Conservation (phyloP, 2,888 invertebrate genomes). For the Phalera bucephala region DNA sequence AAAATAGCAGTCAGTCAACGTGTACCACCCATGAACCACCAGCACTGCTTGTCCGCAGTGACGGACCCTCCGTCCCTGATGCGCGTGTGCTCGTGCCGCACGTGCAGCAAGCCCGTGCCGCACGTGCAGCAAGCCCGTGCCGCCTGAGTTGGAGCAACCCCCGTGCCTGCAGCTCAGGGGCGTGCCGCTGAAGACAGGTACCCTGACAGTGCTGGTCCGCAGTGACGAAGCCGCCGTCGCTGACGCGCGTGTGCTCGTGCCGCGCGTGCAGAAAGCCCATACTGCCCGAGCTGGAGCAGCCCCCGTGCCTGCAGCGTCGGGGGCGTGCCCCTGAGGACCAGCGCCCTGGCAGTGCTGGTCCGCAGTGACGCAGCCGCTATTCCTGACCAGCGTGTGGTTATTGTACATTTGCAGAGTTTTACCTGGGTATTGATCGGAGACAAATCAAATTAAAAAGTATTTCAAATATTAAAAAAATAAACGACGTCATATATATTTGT, state of each 20-base stretch:
- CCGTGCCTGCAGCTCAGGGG: constrained; percentile 43
- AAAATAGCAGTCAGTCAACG: too few species aligned
- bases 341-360: too few species aligned
- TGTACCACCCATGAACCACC: too few species aligned
- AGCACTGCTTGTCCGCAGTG: too few species aligned
- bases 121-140: constrained; percentile 16
- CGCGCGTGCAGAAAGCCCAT: constrained; percentile 17
- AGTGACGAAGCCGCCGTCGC: constrained; percentile 46
- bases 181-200: too few species aligned
- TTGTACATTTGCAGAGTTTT: too few species aligned
- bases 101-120: constrained; percentile 19
- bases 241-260: constrained; percentile 51
- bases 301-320: constrained; percentile 46
- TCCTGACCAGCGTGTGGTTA: constrained; percentile 48
- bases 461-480: too few species aligned
- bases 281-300: constrained; percentile 28
- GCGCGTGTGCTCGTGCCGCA: constrained; percentile 45
- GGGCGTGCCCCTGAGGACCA: too few species aligned
- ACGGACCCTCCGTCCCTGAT: constrained; percentile 41
- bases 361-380: constrained; percentile 46
- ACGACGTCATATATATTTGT: too few species aligned
- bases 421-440: too few species aligned
- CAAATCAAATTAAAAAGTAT: too few species aligned
- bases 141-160: constrained; percentile 31
- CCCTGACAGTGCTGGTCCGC: too few species aligned